These are phyloP conservation scores for Tiliacea aurago DNA, from an alignment of 2,888 invertebrate genomes.

Conservation along the genomic window DNA sequence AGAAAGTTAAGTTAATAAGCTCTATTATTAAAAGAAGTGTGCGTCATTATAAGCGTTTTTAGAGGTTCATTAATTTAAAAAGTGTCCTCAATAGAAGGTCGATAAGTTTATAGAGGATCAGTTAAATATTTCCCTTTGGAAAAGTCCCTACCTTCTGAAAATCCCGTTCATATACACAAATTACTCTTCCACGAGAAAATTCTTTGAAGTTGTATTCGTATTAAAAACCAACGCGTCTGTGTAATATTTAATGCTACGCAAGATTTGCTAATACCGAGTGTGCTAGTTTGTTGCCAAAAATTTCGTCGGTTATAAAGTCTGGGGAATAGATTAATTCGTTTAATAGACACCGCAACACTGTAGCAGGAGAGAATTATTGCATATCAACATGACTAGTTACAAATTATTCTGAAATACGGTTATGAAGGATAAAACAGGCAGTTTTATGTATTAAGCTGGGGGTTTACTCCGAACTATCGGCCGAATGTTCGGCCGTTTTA, in stretches of 20 bases:
- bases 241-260: slow-evolving; percentile 15
- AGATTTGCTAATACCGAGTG: slow-evolving; percentile 24
- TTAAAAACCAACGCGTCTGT: slow-evolving; percentile 19
- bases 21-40: too few species aligned
- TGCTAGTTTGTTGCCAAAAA: slow-evolving; percentile 33
- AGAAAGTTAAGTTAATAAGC: too few species aligned
- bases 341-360: neutral
- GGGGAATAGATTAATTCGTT: slow-evolving; percentile 47
- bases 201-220: neutral
- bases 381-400: neutral
- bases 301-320: slow-evolving; percentile 29
- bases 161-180: neutral
- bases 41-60: too few species aligned
- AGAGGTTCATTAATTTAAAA: too few species aligned
- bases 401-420: neutral
- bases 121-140: too few species aligned
- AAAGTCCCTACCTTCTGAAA: neutral
- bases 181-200: neutral
- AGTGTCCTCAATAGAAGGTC: too few species aligned
- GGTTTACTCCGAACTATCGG: too few species aligned
- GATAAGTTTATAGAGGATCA: too few species aligned
- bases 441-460: neutral
- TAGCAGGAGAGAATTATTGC: slow-evolving; percentile 4
- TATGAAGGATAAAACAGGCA: neutral
- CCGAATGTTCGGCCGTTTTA: too few species aligned